phyloP scores from a whole-genome alignment of 2,797 vertebrate species.

The Megaceryle alcyon region DNA sequence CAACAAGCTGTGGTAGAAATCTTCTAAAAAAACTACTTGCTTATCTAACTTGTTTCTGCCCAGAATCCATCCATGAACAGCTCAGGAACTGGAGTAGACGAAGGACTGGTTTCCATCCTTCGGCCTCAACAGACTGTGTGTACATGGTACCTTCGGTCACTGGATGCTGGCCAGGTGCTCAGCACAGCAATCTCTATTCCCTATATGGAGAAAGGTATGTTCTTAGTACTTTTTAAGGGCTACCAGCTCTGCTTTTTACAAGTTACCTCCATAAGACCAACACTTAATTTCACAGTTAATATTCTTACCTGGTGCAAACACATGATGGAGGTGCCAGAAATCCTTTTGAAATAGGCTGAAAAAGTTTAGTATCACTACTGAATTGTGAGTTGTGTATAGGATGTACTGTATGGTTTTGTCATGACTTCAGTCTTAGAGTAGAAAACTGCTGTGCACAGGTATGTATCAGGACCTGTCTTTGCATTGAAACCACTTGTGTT shows the following conservation, averaged over 20 bases:
- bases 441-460: background rate
- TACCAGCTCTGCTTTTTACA: background rate
- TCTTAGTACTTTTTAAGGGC: background rate
- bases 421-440: background rate
- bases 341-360: background rate
- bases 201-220: slow-evolving; percentile 83
- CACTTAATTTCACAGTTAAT: no score
- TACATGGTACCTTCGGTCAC: slow-evolving; percentile 83
- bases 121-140: slow-evolving; percentile 77
- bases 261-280: no score
- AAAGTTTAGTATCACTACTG: background rate
- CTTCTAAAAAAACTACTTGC: background rate
- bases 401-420: background rate
- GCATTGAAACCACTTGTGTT: background rate
- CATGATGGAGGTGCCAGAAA: background rate
- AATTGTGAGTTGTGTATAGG: background rate
- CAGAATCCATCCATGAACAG: slow-evolving; percentile 77
- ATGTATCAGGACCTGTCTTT: background rate
- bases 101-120: slow-evolving; percentile 86
- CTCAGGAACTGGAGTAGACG: slow-evolving; percentile 82
- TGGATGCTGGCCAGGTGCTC: slow-evolving; percentile 66
- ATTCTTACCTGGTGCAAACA: background rate
- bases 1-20: background rate
- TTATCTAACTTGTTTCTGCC: background rate
- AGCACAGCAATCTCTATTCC: slow-evolving; percentile 86